Percentiles rank a stretch among this genome's conserved stretches.
Evolutionary conservation across 2,888 invertebrate genomes (phyloP).

Genomic region (Muschampia plurimacula): DNA sequence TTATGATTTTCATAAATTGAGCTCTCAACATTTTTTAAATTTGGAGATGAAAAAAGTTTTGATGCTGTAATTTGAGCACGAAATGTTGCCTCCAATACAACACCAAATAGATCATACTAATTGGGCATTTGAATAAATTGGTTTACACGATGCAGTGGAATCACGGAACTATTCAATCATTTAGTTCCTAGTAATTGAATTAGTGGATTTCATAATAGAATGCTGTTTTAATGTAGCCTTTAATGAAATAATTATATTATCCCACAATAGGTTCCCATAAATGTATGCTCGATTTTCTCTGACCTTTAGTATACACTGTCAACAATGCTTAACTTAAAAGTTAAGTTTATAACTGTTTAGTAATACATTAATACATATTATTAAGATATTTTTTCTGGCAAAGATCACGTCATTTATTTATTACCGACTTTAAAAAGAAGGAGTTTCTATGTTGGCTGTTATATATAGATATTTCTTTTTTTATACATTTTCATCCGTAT

Average conservation of each 20-base stretch:
- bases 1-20: too few relatives aligned
- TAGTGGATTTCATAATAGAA: conserved; percentile 34
- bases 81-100: conserved; percentile 31
- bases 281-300: neutral
- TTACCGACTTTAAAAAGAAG: too few relatives aligned
- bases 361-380: too few relatives aligned
- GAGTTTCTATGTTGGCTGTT: too few relatives aligned
- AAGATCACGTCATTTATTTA: too few relatives aligned
- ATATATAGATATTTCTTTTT: too few relatives aligned
- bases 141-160: conserved; percentile 37
- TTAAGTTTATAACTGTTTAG: too few relatives aligned
- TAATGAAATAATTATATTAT: conserved; percentile 2
- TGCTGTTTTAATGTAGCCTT: conserved; percentile 19
- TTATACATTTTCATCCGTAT: too few relatives aligned
- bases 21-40: too few relatives aligned
- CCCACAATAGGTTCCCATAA: neutral
- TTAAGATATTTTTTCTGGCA: too few relatives aligned
- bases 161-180: conserved; percentile 36
- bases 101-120: conserved; percentile 37
- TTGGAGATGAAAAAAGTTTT: conserved; percentile 49
- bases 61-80: conserved; percentile 5
- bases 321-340: neutral
- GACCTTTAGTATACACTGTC: neutral
- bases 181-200: conserved; percentile 38
- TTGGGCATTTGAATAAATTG: conserved; percentile 39